Base-by-base conservation (phyloP, 2,888 invertebrate species). In the Drosophila planitibia region DNA sequence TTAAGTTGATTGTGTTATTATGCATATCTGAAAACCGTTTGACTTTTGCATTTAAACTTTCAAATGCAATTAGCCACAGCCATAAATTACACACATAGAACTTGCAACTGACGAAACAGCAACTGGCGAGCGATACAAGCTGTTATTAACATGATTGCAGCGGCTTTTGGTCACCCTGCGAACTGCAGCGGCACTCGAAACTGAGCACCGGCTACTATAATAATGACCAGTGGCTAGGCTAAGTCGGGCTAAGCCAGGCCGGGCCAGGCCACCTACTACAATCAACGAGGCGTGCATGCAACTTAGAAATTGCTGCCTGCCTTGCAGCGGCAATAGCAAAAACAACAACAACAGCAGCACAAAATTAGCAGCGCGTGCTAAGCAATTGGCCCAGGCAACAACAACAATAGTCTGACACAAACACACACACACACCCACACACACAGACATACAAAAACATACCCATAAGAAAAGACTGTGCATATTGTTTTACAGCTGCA, bases 241-340 rank as follows among this genome's bases (percentile, higher is more conserved):
- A 16, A 37, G 61, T 51, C 41, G 22, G 54, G 69, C 25, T 39
- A 54, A 57, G 65, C 65, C 65, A 37, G 39, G 47, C 63, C 44
- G 39, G 52, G 66, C 60, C 49, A 32, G 71, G 81, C 82, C 85
- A 86, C 85, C 85, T 86, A 86, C 85, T 91, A 86, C 91, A 86
- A 91, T 91, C 86, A 86, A 91, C 87, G 87, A 91, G 91, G 89
- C 91, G 91, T 90, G 90, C 90, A 87, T 86, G 91, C 91, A 91
- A 89, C 86, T 85, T 81, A 81, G 81, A 91, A 91, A 84, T 91
- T 91, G 89, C 86, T 79, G 78, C 68, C 80, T 85, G 88, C 79
- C 90, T 81, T 58, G 85, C 89, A 79, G 83, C 82, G 57, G 54
- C 66, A 53, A 37, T 37, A 70, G 64, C 28, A 28, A 55, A 14